Percentiles rank a stretch among this genome's conserved stretches.
These are phyloP conservation scores for Alloscopus bannaensis DNA, from an alignment of 2,888 invertebrate genomes.

Conservation along the genomic window DNA sequence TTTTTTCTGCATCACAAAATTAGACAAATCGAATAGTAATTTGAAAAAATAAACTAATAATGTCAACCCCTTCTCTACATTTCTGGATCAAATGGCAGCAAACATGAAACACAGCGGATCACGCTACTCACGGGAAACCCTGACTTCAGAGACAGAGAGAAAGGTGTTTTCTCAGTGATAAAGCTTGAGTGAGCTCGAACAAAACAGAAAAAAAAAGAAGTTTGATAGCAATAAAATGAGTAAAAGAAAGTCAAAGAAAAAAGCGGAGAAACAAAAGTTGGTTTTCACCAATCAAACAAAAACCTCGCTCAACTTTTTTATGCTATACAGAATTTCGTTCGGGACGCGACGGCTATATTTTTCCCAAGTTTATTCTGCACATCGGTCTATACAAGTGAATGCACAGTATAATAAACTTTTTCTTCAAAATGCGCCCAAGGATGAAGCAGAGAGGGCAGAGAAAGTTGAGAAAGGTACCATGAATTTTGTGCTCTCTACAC, in stretches of 20 bases:
- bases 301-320: no score
- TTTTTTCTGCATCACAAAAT: no score
- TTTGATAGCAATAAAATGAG: constrained; percentile 49
- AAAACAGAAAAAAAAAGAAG: constrained; percentile 6
- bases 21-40: no score
- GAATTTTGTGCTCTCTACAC: background rate
- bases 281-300: constrained; percentile 46
- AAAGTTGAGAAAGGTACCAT: constrained; percentile 6
- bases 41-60: no score
- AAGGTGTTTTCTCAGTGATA: no score
- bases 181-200: background rate
- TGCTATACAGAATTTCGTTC: no score
- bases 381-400: background rate
- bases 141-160: background rate
- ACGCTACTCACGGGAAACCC: background rate
- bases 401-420: constrained; percentile 19
- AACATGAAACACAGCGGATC: no score
- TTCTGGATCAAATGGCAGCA: no score
- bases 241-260: constrained; percentile 42
- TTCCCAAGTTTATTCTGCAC: no score
- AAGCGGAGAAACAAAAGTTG: constrained; percentile 2
- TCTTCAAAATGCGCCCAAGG: constrained; percentile 10
- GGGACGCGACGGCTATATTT: no score
- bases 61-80: no score
- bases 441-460: no score